phyloP scores from a whole-genome alignment of 2,888 invertebrate species.

The Sympetrum striolatum region DNA sequence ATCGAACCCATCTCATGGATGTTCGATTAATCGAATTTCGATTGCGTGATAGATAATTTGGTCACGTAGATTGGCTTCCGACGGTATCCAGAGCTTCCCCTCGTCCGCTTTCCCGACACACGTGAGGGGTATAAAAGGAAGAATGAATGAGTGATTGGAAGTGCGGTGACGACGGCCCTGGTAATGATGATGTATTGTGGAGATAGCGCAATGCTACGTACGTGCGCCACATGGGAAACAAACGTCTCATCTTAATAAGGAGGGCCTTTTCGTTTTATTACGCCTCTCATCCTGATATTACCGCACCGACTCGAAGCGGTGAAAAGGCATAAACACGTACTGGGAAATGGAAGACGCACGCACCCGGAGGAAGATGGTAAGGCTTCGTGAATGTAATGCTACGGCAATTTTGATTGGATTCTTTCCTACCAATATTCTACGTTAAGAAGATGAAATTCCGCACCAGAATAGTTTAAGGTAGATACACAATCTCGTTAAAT shows the following conservation, averaged over 20 bases:
- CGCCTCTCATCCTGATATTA: background rate
- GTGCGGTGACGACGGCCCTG: background rate
- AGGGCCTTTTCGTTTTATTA: background rate
- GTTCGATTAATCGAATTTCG: too few relatives aligned
- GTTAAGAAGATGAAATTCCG: too few relatives aligned
- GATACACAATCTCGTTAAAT: too few relatives aligned
- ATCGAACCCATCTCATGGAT: too few relatives aligned
- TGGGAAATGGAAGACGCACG: background rate
- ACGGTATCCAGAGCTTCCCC: background rate
- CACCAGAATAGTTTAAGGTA: too few relatives aligned
- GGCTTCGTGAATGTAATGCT: too few relatives aligned
- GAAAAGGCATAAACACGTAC: background rate
- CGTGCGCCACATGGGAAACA: background rate
- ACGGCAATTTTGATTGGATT: too few relatives aligned
- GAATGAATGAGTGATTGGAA: background rate
- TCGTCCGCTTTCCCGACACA: background rate
- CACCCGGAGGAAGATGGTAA: background rate
- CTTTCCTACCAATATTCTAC: too few relatives aligned
- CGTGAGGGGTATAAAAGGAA: background rate
- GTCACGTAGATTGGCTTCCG: background rate
- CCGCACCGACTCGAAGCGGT: background rate
- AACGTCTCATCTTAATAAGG: background rate
- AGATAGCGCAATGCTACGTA: background rate
- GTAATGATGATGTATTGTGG: constrained; percentile 13
- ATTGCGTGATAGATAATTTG: background rate